phyloP scores from a whole-genome alignment of 2,797 vertebrate species.

The Oreortyx pictus region DNA sequence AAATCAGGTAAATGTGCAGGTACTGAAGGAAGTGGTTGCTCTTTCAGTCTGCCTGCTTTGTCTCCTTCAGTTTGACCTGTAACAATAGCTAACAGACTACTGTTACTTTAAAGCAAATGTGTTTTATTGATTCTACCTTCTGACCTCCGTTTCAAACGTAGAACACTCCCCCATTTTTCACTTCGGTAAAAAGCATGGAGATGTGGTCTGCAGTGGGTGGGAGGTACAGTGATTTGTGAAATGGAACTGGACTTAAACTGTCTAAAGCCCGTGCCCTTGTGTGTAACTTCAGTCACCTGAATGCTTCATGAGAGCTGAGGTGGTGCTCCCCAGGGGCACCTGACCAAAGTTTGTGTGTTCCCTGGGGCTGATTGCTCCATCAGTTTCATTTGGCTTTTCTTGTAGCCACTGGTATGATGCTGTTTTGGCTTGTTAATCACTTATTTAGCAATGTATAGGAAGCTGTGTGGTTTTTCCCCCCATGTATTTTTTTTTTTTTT shows the following conservation, averaged over 20 bases:
- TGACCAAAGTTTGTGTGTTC: not conserved
- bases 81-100: not conserved
- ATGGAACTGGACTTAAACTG: accelerated
- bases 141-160: not conserved
- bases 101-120: not conserved
- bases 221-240: not conserved
- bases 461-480: not conserved
- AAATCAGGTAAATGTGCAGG: not conserved
- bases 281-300: not conserved
- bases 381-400: not conserved
- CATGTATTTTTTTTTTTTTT: too few relatives aligned
- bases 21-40: not conserved
- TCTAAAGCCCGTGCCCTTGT: not conserved
- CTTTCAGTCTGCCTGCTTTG: not conserved
- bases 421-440: not conserved
- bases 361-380: not conserved
- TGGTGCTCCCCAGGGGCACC: not conserved
- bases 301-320: not conserved
- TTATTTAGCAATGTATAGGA: not conserved
- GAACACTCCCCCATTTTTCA: not conserved
- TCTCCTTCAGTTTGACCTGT: constrained; percentile 13
- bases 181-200: not conserved
- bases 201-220: not conserved
- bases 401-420: not conserved
- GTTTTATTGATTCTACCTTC: not conserved